Conservation (phyloP, 2,113 vertebrate genomes). For the Gavialis gangeticus region DNA sequence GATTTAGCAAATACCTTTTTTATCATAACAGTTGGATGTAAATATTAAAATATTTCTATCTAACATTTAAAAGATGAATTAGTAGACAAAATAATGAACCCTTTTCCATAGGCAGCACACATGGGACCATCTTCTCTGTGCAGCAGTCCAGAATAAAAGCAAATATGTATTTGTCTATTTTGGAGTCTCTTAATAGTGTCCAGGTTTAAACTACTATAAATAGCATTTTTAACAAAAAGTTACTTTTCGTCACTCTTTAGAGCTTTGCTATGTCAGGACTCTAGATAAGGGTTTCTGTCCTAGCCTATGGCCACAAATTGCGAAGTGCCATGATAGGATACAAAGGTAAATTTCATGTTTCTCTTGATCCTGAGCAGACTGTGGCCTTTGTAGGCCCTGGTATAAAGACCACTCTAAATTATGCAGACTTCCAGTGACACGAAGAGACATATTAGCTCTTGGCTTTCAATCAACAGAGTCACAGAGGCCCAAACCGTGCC, state of each 20-base stretch:
- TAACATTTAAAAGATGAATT: slow-evolving; percentile 54
- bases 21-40: slow-evolving; percentile 61
- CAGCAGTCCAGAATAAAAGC: slow-evolving; percentile 2
- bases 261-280: accelerated
- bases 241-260: not conserved
- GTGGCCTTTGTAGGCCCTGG: not conserved
- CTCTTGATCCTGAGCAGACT: accelerated
- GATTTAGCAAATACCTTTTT: slow-evolving; percentile 71
- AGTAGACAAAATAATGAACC: slow-evolving; percentile 67
- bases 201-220: not conserved
- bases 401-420: not conserved
- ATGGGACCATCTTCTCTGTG: slow-evolving; percentile 43
- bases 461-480: not conserved
- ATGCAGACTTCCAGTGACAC: not conserved
- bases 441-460: not conserved
- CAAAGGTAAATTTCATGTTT: not conserved
- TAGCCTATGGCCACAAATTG: not conserved
- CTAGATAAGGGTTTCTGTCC: accelerated
- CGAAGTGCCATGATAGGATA: accelerated
- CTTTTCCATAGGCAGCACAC: slow-evolving; percentile 22
- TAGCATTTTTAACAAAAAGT: not conserved
- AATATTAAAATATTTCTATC: slow-evolving; percentile 72
- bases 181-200: not conserved
- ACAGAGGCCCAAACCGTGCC: not conserved
- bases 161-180: not conserved